Evolutionary conservation across 2,113 vertebrate genomes (phyloP).

Genomic region (Bufo gargarizans): DNA sequence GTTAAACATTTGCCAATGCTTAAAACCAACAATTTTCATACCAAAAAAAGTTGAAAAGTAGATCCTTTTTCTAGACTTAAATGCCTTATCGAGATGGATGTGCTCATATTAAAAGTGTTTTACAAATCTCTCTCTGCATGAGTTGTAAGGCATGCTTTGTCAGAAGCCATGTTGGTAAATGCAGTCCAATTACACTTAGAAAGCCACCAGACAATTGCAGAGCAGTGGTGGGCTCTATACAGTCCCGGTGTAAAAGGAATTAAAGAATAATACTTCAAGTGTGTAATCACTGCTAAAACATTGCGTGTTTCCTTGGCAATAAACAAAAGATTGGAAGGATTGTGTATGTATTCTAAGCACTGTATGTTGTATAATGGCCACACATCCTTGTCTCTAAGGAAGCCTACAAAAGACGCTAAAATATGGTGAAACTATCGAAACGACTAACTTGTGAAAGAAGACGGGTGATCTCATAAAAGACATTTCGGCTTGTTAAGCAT

Average conservation of each 20-base stretch:
- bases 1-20: constrained; percentile 53
- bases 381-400: constrained; percentile 64
- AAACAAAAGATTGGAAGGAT: constrained; percentile 66
- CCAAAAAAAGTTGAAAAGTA: not conserved
- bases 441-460: constrained; percentile 45
- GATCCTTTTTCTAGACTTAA: not conserved
- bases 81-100: not conserved
- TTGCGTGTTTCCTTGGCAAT: constrained; percentile 69
- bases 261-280: constrained; percentile 66
- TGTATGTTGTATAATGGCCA: constrained; percentile 61
- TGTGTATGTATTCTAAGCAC: constrained; percentile 65
- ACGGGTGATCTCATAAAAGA: constrained; percentile 44
- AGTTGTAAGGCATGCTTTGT: not conserved
- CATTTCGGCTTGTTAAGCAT: constrained; percentile 42
- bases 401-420: constrained; percentile 62
- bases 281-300: constrained; percentile 69
- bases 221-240: constrained; percentile 66
- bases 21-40: not conserved
- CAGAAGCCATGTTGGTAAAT: not conserved
- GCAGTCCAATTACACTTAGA: not conserved
- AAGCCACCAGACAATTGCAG: constrained; percentile 44
- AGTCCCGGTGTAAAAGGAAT: constrained; percentile 66
- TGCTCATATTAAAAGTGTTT: not conserved
- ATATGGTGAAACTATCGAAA: constrained; percentile 42
- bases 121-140: not conserved